These are phyloP conservation scores for Calyptomena viridis DNA, from an alignment of 2,113 vertebrate species.

Conservation along the genomic window DNA sequence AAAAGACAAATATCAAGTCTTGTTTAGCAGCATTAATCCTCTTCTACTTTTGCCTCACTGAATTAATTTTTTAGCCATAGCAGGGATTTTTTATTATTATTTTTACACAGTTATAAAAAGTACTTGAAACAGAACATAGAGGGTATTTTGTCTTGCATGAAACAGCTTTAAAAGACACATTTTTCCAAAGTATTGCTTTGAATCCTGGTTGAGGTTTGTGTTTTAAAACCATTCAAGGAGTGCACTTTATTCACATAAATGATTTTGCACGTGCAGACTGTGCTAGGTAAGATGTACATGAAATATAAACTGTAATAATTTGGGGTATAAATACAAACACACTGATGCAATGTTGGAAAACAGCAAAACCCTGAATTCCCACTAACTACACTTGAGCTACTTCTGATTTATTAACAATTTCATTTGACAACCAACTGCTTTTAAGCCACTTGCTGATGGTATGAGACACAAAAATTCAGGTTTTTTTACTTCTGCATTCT, in stretches of 20 bases:
- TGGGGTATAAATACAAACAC: neutral
- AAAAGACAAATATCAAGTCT: neutral
- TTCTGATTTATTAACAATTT: neutral
- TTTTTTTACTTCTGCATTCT: neutral
- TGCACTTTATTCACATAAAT: fast-evolving
- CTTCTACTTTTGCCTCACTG: neutral
- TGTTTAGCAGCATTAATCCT: neutral
- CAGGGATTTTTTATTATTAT: neutral
- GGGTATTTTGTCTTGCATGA: neutral
- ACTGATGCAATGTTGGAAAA: neutral
- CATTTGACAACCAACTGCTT: neutral
- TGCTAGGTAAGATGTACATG: neutral
- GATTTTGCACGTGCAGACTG: neutral
- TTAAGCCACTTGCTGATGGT: neutral
- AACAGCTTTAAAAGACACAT: neutral
- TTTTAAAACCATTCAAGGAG: neutral
- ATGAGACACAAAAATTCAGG: neutral
- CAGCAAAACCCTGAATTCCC: neutral
- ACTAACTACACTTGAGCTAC: neutral
- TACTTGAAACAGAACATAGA: neutral
- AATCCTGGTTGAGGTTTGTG: neutral
- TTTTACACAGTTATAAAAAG: neutral
- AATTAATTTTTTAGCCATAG: neutral
- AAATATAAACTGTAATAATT: neutral
- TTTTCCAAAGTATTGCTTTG: neutral